Evolutionary conservation across 2,113 vertebrate species (phyloP).

Genomic region (Poecile atricapillus): DNA sequence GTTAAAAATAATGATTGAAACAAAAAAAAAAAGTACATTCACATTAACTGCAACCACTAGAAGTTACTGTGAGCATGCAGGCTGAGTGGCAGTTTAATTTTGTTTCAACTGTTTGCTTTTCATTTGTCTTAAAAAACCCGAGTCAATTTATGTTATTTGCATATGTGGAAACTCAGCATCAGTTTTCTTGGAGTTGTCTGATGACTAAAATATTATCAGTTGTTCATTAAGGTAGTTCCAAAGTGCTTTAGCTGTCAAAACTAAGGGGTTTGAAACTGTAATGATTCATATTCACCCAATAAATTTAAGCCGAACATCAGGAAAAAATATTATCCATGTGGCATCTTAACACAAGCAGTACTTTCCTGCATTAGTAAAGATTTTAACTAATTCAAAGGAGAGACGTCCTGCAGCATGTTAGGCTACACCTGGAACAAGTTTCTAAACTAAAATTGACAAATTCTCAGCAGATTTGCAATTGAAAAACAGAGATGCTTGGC

Average conservation of each 20-base stretch:
- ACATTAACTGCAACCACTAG: background rate
- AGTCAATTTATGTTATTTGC: background rate
- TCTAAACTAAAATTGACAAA: background rate
- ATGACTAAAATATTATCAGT: background rate
- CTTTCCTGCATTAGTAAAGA: background rate
- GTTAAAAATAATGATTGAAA: conserved; percentile 51
- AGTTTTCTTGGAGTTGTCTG: background rate
- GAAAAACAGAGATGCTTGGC: background rate
- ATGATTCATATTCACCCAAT: background rate
- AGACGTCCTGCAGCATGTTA: background rate
- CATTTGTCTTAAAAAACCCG: background rate
- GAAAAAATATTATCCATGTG: background rate
- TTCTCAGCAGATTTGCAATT: background rate
- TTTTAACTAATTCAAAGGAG: background rate
- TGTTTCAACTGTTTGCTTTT: conserved; percentile 10
- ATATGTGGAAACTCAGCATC: background rate
- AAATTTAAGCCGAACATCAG: background rate
- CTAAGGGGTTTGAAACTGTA: background rate
- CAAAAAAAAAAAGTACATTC: background rate
- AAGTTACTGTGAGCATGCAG: background rate
- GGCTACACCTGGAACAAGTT: background rate
- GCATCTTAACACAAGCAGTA: background rate
- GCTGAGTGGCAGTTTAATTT: conserved; percentile 5
- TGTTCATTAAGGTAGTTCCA: background rate
- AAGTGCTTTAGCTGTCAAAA: background rate